These are phyloP conservation scores for Psilopsiagon aurifrons DNA, from an alignment of 2,113 vertebrate genomes.

Conservation along the genomic window DNA sequence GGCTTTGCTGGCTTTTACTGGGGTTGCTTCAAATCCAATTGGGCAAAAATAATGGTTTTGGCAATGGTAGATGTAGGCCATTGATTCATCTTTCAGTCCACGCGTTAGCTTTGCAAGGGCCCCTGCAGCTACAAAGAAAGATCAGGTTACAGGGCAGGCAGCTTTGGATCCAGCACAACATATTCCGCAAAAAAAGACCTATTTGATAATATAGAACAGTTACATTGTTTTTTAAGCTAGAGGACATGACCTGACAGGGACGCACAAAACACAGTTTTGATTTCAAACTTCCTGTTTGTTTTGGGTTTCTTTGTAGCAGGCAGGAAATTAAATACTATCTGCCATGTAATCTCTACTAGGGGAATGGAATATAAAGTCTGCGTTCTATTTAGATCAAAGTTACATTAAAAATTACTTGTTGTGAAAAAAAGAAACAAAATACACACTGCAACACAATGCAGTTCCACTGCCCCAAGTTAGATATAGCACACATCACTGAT, in stretches of 20 bases:
- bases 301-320: not conserved
- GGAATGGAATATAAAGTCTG: not conserved
- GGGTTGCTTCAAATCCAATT: slow-evolving; percentile 96
- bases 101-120: slow-evolving; percentile 90
- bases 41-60: slow-evolving; percentile 99
- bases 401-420: not conserved
- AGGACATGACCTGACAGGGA: not conserved
- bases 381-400: not conserved
- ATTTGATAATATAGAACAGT: not conserved
- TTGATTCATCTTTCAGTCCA: slow-evolving; percentile 91
- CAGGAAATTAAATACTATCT: not conserved
- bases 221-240: not conserved
- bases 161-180: not conserved
- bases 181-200: not conserved
- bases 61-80: slow-evolving; percentile 98
- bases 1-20: slow-evolving; percentile 91
- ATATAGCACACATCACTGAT: not conserved
- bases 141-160: not conserved
- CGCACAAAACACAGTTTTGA: not conserved
- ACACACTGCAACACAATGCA: not conserved
- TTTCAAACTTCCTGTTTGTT: not conserved
- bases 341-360: not conserved
- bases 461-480: not conserved
- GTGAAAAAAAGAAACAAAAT: not conserved
- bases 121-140: slow-evolving; percentile 83